A percentile compares a stretch with the other conserved stretches of the same genome.
phyloP scores from a whole-genome alignment of 2,113 vertebrate genomes.

The Leucopternis melanops region DNA sequence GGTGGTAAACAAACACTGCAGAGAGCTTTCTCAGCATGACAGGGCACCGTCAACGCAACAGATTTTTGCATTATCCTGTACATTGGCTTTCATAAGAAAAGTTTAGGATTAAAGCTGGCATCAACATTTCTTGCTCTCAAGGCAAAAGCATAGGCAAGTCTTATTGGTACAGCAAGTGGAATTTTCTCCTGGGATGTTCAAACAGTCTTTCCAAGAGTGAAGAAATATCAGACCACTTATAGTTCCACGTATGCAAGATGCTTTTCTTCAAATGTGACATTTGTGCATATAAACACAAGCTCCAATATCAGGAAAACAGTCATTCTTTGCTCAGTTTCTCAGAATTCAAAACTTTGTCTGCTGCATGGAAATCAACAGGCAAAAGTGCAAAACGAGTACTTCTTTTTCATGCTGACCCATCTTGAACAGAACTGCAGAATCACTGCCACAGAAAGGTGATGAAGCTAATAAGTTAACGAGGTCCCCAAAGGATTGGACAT shows the following conservation, averaged over 20 bases:
- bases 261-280: background rate
- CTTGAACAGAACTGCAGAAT: background rate
- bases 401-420: background rate
- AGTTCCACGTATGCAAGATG: background rate
- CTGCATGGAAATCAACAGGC: background rate
- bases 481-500: background rate
- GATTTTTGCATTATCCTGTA: background rate
- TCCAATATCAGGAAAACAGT: background rate
- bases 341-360: background rate
- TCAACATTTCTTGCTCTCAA: background rate
- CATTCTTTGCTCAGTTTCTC: background rate
- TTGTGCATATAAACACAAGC: background rate
- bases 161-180: background rate
- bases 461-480: background rate
- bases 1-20: constrained; percentile 11
- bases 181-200: background rate
- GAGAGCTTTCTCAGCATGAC: background rate
- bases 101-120: background rate
- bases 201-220: background rate
- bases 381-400: background rate
- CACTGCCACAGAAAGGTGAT: background rate
- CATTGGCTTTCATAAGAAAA: background rate
- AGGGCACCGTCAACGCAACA: background rate
- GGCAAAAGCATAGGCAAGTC: background rate
- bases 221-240: background rate